Evolutionary conservation across 1,140 invertebrate species (phyloP).

Genomic region (Ceratitis capitata): DNA sequence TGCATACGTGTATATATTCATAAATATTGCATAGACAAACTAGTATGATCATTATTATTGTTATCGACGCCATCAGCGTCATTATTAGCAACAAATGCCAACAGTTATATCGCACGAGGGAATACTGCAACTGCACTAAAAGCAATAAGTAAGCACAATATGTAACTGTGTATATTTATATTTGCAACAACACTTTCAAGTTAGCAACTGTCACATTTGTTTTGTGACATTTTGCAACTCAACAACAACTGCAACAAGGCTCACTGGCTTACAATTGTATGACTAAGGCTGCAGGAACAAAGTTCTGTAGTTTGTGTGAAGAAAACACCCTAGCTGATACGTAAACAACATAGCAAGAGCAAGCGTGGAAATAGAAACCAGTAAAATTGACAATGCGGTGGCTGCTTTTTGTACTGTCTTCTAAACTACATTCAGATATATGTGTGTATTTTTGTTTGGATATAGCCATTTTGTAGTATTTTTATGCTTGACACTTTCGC

Average conservation of each 20-base stretch:
- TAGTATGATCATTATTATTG: neutral
- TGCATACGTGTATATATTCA: neutral
- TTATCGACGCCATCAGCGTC: neutral
- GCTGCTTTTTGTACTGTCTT: too few species aligned
- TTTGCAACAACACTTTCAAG: neutral
- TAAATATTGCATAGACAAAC: neutral
- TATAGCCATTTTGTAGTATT: neutral
- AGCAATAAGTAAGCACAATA: neutral
- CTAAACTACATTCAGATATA: neutral
- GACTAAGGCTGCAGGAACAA: neutral
- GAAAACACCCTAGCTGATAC: neutral
- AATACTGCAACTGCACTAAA: neutral
- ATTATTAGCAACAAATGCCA: conserved; percentile 13
- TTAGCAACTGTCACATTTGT: neutral
- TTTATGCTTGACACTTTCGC: neutral
- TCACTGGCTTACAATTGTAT: too few species aligned
- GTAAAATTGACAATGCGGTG: neutral
- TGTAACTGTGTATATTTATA: neutral
- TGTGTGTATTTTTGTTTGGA: neutral
- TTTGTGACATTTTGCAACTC: neutral
- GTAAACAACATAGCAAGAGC: neutral
- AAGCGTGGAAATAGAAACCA: too few species aligned
- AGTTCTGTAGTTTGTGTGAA: neutral
- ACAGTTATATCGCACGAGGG: neutral
- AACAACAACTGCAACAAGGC: neutral